Evolutionary conservation across 2,797 vertebrate species (phyloP).

Genomic region (Phylloscopus collybita): DNA sequence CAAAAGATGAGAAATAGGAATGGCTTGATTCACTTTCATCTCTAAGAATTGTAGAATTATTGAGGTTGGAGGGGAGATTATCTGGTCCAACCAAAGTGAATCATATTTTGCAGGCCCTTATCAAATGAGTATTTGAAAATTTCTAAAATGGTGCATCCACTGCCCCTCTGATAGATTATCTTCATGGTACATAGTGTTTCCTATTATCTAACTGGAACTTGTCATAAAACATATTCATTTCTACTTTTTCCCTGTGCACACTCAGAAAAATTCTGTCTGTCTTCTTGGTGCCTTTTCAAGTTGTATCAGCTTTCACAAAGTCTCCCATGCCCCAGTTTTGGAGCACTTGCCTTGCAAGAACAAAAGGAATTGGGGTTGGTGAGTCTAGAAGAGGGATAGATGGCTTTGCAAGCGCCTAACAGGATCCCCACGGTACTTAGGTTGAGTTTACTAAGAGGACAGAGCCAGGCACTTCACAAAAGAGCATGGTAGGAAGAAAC

Average conservation of each 20-base stretch:
- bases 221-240: fast-evolving
- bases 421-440: neutral
- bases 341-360: neutral
- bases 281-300: neutral
- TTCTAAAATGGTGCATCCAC: fast-evolving
- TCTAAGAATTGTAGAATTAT: neutral
- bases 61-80: neutral
- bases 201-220: neutral
- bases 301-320: neutral
- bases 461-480: neutral
- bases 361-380: neutral
- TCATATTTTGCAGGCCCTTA: neutral
- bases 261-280: neutral
- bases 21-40: neutral
- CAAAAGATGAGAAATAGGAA: neutral
- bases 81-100: neutral
- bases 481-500: neutral
- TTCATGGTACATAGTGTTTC: neutral
- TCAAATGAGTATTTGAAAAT: neutral
- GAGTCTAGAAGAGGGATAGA: neutral
- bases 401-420: neutral
- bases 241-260: neutral
- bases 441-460: neutral
- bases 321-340: neutral
- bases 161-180: neutral